Evolutionary conservation across 2,888 invertebrate genomes (phyloP).

Genomic region (Thalpophila matura): DNA sequence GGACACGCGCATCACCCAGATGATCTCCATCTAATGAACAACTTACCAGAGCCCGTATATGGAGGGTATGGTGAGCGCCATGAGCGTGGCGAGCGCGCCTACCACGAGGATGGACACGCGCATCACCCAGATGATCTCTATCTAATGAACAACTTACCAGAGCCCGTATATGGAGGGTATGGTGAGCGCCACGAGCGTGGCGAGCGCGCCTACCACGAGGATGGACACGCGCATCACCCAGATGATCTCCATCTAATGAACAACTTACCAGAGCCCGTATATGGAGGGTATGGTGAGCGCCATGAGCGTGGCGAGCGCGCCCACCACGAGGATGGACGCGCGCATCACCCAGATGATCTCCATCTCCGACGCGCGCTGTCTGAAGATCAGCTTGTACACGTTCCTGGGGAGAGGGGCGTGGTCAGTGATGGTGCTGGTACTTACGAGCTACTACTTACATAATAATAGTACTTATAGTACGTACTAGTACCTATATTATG

Average conservation of each 20-base stretch:
- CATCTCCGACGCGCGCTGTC: conserved; percentile 98
- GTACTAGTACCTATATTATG: too few species aligned
- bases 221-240: conserved; percentile 97
- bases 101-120: too few species aligned
- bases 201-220: conserved; percentile 97
- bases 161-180: conserved; percentile 99
- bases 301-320: conserved; percentile 97
- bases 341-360: conserved; percentile 99
- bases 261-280: conserved; percentile 97
- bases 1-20: too few species aligned
- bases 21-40: too few species aligned
- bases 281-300: conserved; percentile 99
- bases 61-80: too few species aligned
- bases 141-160: conserved; percentile 92
- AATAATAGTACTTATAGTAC: too few species aligned
- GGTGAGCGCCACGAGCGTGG: conserved; percentile 98
- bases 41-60: too few species aligned
- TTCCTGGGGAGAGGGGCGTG: conserved; percentile 90
- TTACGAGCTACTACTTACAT: too few species aligned
- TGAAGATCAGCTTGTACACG: conserved; percentile 99
- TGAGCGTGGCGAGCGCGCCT: too few species aligned
- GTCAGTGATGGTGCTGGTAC: not conserved
- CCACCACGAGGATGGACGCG: conserved; percentile 97
- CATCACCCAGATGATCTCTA: too few species aligned
- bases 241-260: conserved; percentile 91